A percentile compares a stretch with the other conserved stretches of the same genome.
phyloP scores from a whole-genome alignment of 1,140 invertebrate species.

The Brachionus paranguensis region DNA sequence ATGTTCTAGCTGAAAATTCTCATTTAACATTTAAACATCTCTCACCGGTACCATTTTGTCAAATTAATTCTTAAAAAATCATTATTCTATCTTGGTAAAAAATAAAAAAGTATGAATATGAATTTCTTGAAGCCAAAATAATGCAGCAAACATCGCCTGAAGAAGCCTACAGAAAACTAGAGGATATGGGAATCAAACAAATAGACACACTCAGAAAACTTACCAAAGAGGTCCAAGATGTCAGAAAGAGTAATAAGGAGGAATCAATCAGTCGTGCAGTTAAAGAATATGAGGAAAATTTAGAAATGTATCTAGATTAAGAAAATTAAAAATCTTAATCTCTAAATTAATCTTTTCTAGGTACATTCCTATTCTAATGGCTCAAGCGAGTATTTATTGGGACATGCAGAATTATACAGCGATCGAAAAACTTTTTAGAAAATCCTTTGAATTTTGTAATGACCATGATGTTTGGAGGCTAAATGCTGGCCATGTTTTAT shows the following conservation, averaged over 20 bases:
- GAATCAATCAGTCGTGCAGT: conserved; percentile 79
- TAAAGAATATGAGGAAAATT: conserved; percentile 82
- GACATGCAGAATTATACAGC: conserved; percentile 89
- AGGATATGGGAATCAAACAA: conserved; percentile 83
- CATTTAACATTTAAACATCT: conserved; percentile 93
- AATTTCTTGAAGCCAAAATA: conserved; percentile 80
- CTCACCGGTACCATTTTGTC: conserved; percentile 65
- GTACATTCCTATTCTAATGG: conserved; percentile 90
- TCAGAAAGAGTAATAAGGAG: conserved; percentile 64
- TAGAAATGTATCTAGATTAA: conserved; percentile 66
- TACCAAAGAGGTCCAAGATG: conserved; percentile 65
- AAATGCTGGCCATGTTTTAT: conserved; percentile 94
- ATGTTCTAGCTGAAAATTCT: conserved; percentile 93
- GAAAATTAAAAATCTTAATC: not conserved
- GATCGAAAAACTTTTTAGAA: conserved; percentile 68
- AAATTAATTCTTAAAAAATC: no score
- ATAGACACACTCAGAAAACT: conserved; percentile 82
- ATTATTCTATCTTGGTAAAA: not conserved
- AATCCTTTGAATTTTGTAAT: conserved; percentile 94
- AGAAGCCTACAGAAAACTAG: conserved; percentile 92
- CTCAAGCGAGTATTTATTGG: conserved; percentile 98
- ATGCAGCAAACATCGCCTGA: conserved; percentile 93
- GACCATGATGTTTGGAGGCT: conserved; percentile 93
- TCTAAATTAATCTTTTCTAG: conserved; percentile 42
- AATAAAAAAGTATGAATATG: conserved; percentile 60